Conservation (phyloP, 1,140 invertebrate genomes). For the Aphis gossypii region DNA sequence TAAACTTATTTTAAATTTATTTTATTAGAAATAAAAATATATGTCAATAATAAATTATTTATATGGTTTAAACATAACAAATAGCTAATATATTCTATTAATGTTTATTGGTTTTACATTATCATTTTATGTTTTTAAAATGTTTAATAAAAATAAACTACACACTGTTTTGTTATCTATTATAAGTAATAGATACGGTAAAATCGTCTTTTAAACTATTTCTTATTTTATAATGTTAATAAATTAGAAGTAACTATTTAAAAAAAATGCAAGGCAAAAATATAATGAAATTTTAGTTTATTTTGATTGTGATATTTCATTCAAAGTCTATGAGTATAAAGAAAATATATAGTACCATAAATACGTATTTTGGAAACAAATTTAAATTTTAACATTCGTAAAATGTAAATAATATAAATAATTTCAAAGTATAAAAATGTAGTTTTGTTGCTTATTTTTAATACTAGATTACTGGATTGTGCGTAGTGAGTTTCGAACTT, state of each 20-base stretch:
- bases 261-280: not conserved
- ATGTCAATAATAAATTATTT: not conserved
- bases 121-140: not conserved
- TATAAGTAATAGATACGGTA: no score
- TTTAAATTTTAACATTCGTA: not conserved
- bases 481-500: not conserved
- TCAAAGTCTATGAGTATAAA: not conserved
- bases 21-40: not conserved
- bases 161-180: no score
- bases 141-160: no score
- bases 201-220: not conserved
- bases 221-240: not conserved
- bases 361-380: not conserved
- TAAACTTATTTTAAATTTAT: not conserved
- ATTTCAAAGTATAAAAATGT: not conserved
- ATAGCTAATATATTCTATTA: not conserved
- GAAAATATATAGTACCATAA: not conserved
- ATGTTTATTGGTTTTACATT: not conserved
- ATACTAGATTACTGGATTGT: not conserved
- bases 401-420: not conserved
- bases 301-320: no score
- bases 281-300: no score
- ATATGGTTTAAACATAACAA: not conserved
- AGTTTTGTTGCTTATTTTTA: not conserved
- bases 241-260: not conserved